A percentile compares a stretch with the other conserved stretches of the same genome.
These are phyloP conservation scores for Triplophysa yarkandensis DNA, from an alignment of 2,797 vertebrate genomes.

Conservation along the genomic window DNA sequence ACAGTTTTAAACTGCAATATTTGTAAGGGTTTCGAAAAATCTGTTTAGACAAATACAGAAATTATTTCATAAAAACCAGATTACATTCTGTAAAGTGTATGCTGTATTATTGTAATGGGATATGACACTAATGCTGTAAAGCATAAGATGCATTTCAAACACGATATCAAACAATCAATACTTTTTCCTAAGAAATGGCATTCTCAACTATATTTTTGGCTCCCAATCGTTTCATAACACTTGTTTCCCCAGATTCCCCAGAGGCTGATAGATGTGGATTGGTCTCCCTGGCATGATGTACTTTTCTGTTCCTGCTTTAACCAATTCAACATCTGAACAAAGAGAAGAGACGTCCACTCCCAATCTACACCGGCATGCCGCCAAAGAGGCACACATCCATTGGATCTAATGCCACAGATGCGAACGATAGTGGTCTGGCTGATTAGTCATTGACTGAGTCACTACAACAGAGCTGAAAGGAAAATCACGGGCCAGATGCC, in stretches of 20 bases:
- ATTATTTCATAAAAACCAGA: too few relatives aligned
- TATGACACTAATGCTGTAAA: too few relatives aligned
- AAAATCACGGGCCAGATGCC: constrained; percentile 62
- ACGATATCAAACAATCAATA: too few relatives aligned
- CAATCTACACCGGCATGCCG: constrained; percentile 47
- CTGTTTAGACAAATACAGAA: too few relatives aligned
- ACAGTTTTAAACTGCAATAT: too few relatives aligned
- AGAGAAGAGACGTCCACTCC: constrained; percentile 57
- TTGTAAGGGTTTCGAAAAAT: too few relatives aligned
- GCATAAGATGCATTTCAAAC: too few relatives aligned
- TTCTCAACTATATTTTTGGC: background rate
- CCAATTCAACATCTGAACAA: background rate
- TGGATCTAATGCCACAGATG: constrained; percentile 61
- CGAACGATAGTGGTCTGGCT: constrained; percentile 66
- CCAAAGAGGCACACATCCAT: constrained; percentile 44
- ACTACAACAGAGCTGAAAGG: constrained; percentile 66
- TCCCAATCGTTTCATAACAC: background rate
- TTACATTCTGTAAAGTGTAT: too few relatives aligned
- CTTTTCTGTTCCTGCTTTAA: background rate
- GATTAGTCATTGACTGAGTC: constrained; percentile 75
- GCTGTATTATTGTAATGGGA: too few relatives aligned
- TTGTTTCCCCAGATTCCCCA: constrained; percentile 23
- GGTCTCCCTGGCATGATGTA: background rate
- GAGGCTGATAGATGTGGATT: constrained; percentile 37
- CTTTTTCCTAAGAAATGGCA: too few relatives aligned